Base-by-base conservation (phyloP, 2,888 invertebrate genomes). In the Lithophane socia region DNA sequence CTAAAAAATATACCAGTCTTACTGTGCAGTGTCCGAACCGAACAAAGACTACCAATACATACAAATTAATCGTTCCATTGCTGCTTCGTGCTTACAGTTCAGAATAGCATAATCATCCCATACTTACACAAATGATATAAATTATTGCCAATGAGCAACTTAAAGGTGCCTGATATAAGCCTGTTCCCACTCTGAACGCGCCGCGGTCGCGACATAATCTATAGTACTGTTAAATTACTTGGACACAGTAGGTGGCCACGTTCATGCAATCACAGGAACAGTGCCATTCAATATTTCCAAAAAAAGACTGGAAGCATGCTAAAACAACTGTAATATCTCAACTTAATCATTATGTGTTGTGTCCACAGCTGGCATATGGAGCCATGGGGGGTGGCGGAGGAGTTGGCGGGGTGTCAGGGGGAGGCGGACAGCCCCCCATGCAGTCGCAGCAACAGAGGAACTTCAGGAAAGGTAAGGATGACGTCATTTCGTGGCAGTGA, bases 371-470 rank as follows among this genome's bases (percentile, higher is more conserved):
- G 87, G 94, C 94, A 72, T 96, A 96, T 84, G 95, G 95, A 29
- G 91, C 93, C 37, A 94, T 95, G 95, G 94, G 94, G 9, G 96
- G 95, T 69, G 95, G 95, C 9, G 94, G 92, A 0, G 95, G 94
- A 42, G 94, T 94, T 5, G 95, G 88, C 0, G 94, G 91, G 3
- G 94, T 93, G 7, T 94, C 87, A 84, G 92, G 93, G 0, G 94
- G 93, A 24, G 95, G 94, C 21, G 96, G 96, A 1, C 96, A 97
- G 75, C 97, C 95, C 1, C 97, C 96, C n/a, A 90, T 97, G 82
- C 96, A 92, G 2, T 83, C 93, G 8, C 96, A 95, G 84, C 95
- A 90, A 58, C 94, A 94, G 88, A 92, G 95, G 65, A 94, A 95
- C 88, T 95, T 93, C 92, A 91, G 96, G 80, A 96, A 96, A 93